Conservation (phyloP, 2,888 invertebrate genomes). For the Megalurothrips usitatus region DNA sequence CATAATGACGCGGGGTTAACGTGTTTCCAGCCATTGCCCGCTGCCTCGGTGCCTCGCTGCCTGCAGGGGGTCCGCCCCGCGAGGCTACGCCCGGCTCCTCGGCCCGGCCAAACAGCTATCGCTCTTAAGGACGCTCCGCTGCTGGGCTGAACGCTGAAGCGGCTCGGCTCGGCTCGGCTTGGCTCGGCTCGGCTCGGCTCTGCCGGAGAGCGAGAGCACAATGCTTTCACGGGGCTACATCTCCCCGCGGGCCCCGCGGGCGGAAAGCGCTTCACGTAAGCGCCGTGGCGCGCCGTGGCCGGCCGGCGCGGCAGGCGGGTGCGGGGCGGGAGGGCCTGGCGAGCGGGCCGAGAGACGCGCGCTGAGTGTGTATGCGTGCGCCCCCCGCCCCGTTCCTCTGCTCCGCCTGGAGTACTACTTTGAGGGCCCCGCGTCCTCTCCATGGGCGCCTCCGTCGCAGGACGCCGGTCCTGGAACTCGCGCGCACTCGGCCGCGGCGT, state of each 20-base stretch:
- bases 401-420: too few relatives aligned
- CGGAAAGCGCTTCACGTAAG: too few relatives aligned
- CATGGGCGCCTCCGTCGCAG: too few relatives aligned
- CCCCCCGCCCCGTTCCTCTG: too few relatives aligned
- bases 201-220: neutral
- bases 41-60: neutral
- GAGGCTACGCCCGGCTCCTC: too few relatives aligned
- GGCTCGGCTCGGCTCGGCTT: neutral
- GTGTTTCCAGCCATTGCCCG: conserved; percentile 3
- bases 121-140: neutral
- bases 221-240: neutral
- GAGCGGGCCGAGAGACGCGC: too few relatives aligned
- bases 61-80: neutral
- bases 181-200: neutral
- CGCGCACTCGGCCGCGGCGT: too few relatives aligned
- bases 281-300: neutral
- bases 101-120: neutral
- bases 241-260: neutral
- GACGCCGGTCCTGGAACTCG: too few relatives aligned
- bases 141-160: neutral
- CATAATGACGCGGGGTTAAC: conserved; percentile 2
- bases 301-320: too few relatives aligned
- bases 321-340: too few relatives aligned
- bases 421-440: too few relatives aligned
- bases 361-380: too few relatives aligned